Conservation (phyloP, 1,140 invertebrate genomes). For the Cydia fagiglandana region DNA sequence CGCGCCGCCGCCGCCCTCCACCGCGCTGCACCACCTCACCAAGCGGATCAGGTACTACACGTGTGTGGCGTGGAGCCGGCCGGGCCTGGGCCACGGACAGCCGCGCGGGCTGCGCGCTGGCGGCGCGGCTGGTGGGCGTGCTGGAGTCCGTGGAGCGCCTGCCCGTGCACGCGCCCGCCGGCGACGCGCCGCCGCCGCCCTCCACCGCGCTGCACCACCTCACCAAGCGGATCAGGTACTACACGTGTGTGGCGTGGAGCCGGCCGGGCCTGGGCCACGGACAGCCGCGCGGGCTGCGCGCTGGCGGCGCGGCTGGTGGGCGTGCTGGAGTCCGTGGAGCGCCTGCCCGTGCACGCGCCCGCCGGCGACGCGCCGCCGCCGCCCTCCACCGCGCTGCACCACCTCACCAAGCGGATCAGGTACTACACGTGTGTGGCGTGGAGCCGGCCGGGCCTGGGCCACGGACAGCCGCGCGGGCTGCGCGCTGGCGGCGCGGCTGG, state of each 20-base stretch:
- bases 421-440: slow-evolving; percentile 32
- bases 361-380: slow-evolving; percentile 94
- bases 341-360: slow-evolving; percentile 91
- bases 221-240: slow-evolving; percentile 78
- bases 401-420: slow-evolving; percentile 82
- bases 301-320: slow-evolving; percentile 94
- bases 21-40: slow-evolving; percentile 90
- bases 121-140: slow-evolving; percentile 94
- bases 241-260: background rate
- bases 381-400: slow-evolving; percentile 93
- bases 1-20: slow-evolving; percentile 91
- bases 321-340: slow-evolving; percentile 97
- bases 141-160: slow-evolving; percentile 97
- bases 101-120: slow-evolving; percentile 74
- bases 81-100: background rate
- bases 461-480: background rate
- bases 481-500: slow-evolving; percentile 90
- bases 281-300: slow-evolving; percentile 28
- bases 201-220: slow-evolving; percentile 93
- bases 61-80: background rate
- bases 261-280: background rate
- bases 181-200: slow-evolving; percentile 94
- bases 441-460: too few relatives aligned
- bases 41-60: slow-evolving; percentile 77
- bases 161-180: slow-evolving; percentile 89